These are phyloP conservation scores for Leptothorax acervorum DNA, from an alignment of 2,888 invertebrate genomes.

Conservation along the genomic window DNA sequence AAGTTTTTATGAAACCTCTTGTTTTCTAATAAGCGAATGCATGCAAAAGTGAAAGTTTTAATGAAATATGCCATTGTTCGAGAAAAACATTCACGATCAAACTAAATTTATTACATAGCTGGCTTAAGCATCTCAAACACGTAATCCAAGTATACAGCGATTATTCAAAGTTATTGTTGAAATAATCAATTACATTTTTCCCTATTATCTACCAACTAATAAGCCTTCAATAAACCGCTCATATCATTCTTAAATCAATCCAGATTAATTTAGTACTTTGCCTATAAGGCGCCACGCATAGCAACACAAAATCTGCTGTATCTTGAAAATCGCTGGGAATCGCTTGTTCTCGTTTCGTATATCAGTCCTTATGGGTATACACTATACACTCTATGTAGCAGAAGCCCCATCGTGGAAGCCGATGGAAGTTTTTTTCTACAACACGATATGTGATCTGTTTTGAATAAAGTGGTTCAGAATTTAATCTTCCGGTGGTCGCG, in stretches of 20 bases:
- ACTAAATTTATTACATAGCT: neutral
- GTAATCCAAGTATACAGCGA: neutral
- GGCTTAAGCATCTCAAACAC: neutral
- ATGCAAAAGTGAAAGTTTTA: neutral
- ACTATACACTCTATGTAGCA: neutral
- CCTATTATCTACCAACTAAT: neutral
- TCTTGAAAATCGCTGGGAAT: neutral
- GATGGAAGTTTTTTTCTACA: neutral
- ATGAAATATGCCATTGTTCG: neutral
- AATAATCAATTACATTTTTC: neutral
- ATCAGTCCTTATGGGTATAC: neutral
- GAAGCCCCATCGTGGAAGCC: neutral
- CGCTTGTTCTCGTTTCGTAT: neutral
- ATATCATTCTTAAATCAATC: neutral
- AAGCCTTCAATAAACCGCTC: neutral
- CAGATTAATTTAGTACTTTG: neutral
- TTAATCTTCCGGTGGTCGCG: too few relatives aligned
- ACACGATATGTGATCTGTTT: neutral
- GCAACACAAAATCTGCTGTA: neutral
- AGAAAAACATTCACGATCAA: neutral
- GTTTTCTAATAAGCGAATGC: neutral
- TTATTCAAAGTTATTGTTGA: constrained; percentile 1
- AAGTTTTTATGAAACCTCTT: neutral
- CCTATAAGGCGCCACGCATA: too few relatives aligned
- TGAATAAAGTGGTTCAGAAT: neutral